Percentiles rank a stretch among this genome's conserved stretches.
Evolutionary conservation across 2,888 invertebrate genomes (phyloP).

Genomic region (Neuroscelio doddi): DNA sequence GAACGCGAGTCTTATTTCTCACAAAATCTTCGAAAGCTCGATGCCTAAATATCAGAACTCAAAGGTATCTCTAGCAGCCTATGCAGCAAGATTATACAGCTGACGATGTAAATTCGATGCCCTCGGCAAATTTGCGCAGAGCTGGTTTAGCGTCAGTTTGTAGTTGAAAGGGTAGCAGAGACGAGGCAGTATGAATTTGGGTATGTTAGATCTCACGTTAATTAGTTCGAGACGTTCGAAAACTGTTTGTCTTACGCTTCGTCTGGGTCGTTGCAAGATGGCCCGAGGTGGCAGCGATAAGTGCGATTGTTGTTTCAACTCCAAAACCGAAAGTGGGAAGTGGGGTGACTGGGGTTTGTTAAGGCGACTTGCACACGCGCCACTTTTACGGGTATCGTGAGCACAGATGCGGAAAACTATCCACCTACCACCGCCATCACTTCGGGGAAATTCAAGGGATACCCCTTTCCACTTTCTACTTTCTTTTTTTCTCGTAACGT

Average conservation of each 20-base stretch:
- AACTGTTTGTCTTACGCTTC: conserved; percentile 64
- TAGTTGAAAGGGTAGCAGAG: neutral
- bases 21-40: neutral
- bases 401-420: conserved; percentile 48
- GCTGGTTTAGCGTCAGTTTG: neutral
- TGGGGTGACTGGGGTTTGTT: conserved; percentile 16
- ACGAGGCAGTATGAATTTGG: neutral
- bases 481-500: too few relatives aligned
- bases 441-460: conserved; percentile 10
- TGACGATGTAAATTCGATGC: conserved; percentile 7
- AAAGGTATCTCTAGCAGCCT: conserved; percentile 6
- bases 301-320: conserved; percentile 61
- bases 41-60: neutral
- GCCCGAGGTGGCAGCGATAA: conserved; percentile 44
- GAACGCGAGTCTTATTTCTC: too few relatives aligned
- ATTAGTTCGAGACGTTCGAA: conserved; percentile 60
- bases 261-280: conserved; percentile 23
- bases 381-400: conserved; percentile 32
- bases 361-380: conserved; percentile 8
- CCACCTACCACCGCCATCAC: conserved; percentile 12
- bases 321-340: neutral
- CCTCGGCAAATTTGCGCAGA: neutral
- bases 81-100: conserved; percentile 5
- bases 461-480: neutral
- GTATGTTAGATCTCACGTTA: conserved; percentile 56